A percentile compares a stretch with the other conserved stretches of the same genome.
Conservation (phyloP, 1,140 invertebrate species). For the Daktulosphaira vitifoliae region DNA sequence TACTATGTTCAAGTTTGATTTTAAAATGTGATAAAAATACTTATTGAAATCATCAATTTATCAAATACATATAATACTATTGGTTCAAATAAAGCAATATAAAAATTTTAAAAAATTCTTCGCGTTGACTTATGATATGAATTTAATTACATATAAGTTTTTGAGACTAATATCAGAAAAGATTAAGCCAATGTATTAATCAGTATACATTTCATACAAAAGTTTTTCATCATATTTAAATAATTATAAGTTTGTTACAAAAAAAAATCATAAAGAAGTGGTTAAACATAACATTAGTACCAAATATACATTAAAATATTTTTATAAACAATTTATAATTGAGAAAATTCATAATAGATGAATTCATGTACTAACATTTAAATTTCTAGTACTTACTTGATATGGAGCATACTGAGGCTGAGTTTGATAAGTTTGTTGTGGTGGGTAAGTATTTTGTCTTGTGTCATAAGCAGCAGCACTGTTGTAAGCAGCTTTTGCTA, state of each 20-base stretch:
- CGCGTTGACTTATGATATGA: no score
- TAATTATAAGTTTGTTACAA: neutral
- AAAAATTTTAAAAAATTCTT: no score
- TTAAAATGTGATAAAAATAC: no score
- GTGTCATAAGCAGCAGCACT: constrained; percentile 21
- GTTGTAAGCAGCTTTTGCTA: constrained; percentile 28
- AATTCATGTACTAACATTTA: no score
- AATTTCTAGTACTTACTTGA: constrained; percentile 26
- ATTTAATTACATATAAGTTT: no score
- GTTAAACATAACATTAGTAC: neutral
- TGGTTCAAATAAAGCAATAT: no score
- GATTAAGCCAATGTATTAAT: constrained; percentile 4
- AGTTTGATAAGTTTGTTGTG: constrained; percentile 28
- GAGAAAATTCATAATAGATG: no score
- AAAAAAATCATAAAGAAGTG: neutral
- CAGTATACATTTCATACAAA: neutral
- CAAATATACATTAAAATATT: neutral
- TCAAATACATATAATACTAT: no score
- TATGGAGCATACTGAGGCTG: constrained; percentile 29
- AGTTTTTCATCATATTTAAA: neutral
- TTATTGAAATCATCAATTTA: no score
- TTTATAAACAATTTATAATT: no score
- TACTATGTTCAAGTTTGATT: no score
- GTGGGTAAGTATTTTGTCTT: constrained; percentile 24
- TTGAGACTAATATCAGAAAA: no score